These are phyloP conservation scores for Sinocyclocheilus rhinocerous DNA, from an alignment of 2,113 vertebrate genomes.

Conservation along the genomic window DNA sequence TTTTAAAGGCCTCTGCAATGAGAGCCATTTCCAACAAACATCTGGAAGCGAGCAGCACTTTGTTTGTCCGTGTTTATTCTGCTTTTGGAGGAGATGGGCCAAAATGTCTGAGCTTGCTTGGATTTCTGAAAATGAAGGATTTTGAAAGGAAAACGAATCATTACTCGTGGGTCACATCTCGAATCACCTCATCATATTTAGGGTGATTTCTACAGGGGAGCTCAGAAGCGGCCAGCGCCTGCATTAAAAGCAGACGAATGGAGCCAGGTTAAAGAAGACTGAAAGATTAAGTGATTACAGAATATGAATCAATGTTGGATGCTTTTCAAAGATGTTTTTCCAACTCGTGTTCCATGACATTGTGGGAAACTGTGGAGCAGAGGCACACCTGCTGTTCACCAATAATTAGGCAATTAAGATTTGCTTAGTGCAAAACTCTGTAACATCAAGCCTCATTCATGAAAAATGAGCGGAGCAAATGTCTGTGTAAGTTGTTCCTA, in stretches of 20 bases:
- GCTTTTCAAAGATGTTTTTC: conserved; percentile 30
- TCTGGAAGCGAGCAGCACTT: conserved; percentile 53
- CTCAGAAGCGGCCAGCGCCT: conserved; percentile 19
- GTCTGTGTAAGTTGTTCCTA: background rate
- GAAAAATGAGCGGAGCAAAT: background rate
- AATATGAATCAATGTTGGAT: conserved; percentile 48
- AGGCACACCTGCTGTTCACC: conserved; percentile 27
- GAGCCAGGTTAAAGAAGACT: conserved; percentile 22
- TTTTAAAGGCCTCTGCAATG: conserved; percentile 33
- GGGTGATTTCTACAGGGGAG: conserved; percentile 28
- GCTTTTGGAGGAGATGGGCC: conserved; percentile 48
- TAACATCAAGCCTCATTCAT: conserved; percentile 6
- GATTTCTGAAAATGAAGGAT: conserved; percentile 55
- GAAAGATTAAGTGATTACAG: conserved; percentile 19
- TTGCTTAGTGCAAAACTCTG: background rate
- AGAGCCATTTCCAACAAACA: conserved; percentile 48
- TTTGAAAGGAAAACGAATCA: conserved; percentile 54
- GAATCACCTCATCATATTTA: conserved; percentile 33
- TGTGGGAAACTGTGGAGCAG: conserved; percentile 6
- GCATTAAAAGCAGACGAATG: conserved; percentile 57
- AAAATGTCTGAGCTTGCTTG: conserved; percentile 50
- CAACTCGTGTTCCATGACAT: background rate
- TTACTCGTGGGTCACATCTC: conserved; percentile 52
- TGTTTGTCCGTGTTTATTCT: conserved; percentile 61
- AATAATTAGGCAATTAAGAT: conserved; percentile 31